phyloP scores from a whole-genome alignment of 2,888 invertebrate genomes.

The Pristionchus mayeri region DNA sequence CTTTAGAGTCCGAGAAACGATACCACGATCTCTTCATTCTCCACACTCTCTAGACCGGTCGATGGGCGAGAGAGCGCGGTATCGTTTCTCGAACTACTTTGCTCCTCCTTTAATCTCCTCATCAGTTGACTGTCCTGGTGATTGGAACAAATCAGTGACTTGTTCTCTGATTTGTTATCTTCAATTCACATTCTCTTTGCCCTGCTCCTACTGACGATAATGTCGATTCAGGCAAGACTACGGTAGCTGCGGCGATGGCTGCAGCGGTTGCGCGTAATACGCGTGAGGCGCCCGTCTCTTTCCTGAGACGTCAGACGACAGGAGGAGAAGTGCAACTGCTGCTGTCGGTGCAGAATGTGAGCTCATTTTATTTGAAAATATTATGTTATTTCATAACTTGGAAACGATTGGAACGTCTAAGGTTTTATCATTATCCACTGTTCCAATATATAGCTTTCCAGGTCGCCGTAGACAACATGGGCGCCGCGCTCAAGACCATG shows the following conservation, averaged over 20 bases:
- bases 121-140: not conserved
- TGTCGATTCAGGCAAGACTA: not conserved
- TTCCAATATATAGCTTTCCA: no score
- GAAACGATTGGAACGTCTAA: no score
- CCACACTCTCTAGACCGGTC: no score
- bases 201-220: not conserved
- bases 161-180: not conserved
- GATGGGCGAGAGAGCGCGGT: no score
- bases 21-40: no score
- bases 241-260: slow-evolving; percentile 6
- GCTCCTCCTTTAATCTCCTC: not conserved
- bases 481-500: not conserved
- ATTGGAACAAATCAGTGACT: not conserved
- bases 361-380: no score
- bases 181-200: not conserved
- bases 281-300: not conserved
- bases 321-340: slow-evolving; percentile 17
- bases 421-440: no score
- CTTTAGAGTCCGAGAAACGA: not conserved
- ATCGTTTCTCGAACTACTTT: no score
- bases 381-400: no score
- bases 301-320: not conserved
- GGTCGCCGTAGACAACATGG: slow-evolving; percentile 4
- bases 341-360: slow-evolving; percentile 6
- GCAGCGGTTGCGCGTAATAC: not conserved